Evolutionary conservation across 1,140 invertebrate species (phyloP).

Genomic region (Anthonomus grandis): DNA sequence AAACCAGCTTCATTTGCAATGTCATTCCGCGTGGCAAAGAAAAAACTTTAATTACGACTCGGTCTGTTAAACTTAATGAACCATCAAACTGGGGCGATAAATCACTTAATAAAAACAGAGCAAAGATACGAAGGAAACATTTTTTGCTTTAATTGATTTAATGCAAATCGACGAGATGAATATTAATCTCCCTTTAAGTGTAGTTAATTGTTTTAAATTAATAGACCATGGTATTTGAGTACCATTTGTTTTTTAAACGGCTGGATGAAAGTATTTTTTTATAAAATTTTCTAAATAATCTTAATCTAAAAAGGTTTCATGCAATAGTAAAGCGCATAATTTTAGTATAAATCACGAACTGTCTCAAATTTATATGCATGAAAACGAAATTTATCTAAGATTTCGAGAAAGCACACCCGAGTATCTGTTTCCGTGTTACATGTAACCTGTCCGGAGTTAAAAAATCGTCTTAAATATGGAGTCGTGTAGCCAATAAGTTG

Average conservation of each 20-base stretch:
- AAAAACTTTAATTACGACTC: conserved; percentile 15
- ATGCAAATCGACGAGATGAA: conserved; percentile 14
- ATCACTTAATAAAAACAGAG: conserved; percentile 13
- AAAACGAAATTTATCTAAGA: not conserved
- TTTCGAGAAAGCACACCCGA: conserved; percentile 4
- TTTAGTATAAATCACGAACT: too few relatives aligned
- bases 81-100: conserved; percentile 8
- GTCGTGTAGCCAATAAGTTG: conserved; percentile 27
- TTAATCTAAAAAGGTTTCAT: not conserved
- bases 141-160: conserved; percentile 15
- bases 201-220: conserved; percentile 6
- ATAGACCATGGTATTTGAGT: too few relatives aligned
- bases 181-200: conserved; percentile 4
- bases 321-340: too few relatives aligned
- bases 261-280: too few relatives aligned
- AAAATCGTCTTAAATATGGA: conserved; percentile 29
- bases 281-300: too few relatives aligned
- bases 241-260: too few relatives aligned
- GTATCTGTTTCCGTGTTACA: conserved; percentile 22
- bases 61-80: conserved; percentile 17
- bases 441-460: conserved; percentile 17
- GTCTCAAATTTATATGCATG: too few relatives aligned
- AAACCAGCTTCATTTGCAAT: conserved; percentile 8
- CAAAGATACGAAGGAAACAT: not conserved
- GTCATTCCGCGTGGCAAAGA: not conserved